Percentiles rank a stretch among this genome's conserved stretches.
Evolutionary conservation across 2,888 invertebrate species (phyloP).

Genomic region (Eurois occulta): DNA sequence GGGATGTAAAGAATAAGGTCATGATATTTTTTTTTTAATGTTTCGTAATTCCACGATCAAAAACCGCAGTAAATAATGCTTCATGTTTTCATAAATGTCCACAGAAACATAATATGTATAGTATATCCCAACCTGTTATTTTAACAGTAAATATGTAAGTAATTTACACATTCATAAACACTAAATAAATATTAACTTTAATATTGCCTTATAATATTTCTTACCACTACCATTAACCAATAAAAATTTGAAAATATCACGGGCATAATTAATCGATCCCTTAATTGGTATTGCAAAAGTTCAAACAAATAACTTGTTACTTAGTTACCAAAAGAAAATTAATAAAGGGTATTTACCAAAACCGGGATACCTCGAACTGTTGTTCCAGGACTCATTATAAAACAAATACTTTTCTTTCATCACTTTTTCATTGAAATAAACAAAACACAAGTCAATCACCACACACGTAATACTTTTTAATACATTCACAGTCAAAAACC

Average conservation of each 20-base stretch:
- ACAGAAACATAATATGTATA: neutral
- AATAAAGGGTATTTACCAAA: slow-evolving; percentile 76
- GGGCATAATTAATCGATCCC: neutral
- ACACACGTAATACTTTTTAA: slow-evolving; percentile 57
- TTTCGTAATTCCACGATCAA: no score
- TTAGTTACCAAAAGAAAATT: slow-evolving; percentile 29
- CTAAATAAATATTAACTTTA: neutral
- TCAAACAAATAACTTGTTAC: neutral
- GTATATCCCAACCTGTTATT: neutral
- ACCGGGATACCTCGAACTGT: slow-evolving; percentile 73
- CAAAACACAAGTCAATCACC: slow-evolving; percentile 68
- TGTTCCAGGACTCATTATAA: slow-evolving; percentile 68
- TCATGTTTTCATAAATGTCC: neutral
- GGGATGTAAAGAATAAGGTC: no score
- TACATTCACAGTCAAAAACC: slow-evolving; percentile 59
- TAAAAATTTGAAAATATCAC: neutral
- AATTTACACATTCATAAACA: neutral
- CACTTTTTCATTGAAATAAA: slow-evolving; percentile 64
- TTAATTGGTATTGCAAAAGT: neutral
- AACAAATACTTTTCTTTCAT: slow-evolving; percentile 67
- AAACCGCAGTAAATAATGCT: neutral
- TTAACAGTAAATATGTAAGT: neutral
- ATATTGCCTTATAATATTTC: neutral
- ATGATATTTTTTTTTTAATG: neutral
- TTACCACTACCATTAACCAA: neutral